These are phyloP conservation scores for Erethizon dorsatum DNA, from an alignment of 2,797 vertebrate species.

Conservation along the genomic window DNA sequence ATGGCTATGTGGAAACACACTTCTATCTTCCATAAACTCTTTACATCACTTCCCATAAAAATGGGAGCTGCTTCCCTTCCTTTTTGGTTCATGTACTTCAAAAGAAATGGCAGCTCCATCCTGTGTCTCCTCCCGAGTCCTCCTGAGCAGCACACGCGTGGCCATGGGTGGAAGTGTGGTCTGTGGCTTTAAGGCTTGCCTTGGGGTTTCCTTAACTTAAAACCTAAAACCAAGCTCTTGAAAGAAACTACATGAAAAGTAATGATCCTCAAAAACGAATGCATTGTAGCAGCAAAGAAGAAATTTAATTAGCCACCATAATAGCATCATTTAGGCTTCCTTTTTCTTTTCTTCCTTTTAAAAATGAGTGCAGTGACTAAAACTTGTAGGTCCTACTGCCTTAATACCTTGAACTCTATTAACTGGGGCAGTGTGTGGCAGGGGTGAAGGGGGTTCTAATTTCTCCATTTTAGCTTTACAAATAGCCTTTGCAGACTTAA, in stretches of 20 bases:
- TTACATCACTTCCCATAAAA: background rate
- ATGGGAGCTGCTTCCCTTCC: background rate
- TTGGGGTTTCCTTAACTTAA: conserved; percentile 76
- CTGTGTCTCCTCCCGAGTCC: background rate
- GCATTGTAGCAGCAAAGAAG: conserved; percentile 83
- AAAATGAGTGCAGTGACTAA: conserved; percentile 84
- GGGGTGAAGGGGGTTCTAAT: background rate
- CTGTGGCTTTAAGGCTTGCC: conserved; percentile 70
- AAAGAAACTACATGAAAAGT: conserved; percentile 83
- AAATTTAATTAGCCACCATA: conserved; percentile 88
- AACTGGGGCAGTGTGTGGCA: background rate
- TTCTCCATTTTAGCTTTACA: conserved; percentile 59
- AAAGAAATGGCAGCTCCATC: background rate
- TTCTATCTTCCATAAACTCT: background rate
- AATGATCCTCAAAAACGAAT: conserved; percentile 88
- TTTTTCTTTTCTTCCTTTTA: conserved; percentile 83
- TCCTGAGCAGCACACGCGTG: background rate
- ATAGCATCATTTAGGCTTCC: conserved; percentile 84
- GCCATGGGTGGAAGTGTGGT: background rate
- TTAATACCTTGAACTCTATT: conserved; percentile 74
- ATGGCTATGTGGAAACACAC: background rate
- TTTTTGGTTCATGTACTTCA: background rate
- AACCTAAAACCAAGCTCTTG: conserved; percentile 82
- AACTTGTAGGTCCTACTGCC: conserved; percentile 71
- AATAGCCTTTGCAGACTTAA: background rate